These are phyloP conservation scores for Agrotis exclamationis DNA, from an alignment of 2,888 invertebrate species.

Conservation along the genomic window DNA sequence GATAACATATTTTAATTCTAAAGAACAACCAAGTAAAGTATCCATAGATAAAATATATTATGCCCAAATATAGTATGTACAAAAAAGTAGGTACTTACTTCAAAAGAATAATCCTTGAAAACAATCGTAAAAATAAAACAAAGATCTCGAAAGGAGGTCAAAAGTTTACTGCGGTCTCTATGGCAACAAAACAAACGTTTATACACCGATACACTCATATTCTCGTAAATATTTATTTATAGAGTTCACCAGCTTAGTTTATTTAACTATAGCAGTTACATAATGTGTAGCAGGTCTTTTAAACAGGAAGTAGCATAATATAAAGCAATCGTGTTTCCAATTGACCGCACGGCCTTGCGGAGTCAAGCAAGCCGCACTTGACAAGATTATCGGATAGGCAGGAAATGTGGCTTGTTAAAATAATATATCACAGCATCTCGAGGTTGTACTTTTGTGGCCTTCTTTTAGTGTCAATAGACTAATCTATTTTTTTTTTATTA, in stretches of 20 bases:
- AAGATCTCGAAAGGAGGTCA: slow-evolving; percentile 42
- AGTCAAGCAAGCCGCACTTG: slow-evolving; percentile 20
- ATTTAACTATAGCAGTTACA: slow-evolving; percentile 43
- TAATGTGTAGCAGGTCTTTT: slow-evolving; percentile 38
- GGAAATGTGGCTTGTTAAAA: slow-evolving; percentile 29
- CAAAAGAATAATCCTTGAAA: background rate
- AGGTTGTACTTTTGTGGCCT: slow-evolving; percentile 13
- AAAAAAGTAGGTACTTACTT: background rate
- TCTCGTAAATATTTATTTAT: slow-evolving; percentile 19
- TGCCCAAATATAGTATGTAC: background rate
- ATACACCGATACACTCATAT: background rate
- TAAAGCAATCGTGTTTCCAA: slow-evolving; percentile 48
- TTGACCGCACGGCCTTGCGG: slow-evolving; percentile 61
- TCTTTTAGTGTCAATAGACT: background rate
- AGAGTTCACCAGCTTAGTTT: slow-evolving; percentile 25
- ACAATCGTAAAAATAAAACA: slow-evolving; percentile 14
- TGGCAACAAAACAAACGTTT: slow-evolving; percentile 28
- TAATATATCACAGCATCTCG: slow-evolving; percentile 27
- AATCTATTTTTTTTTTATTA: background rate
- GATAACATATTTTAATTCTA: background rate
- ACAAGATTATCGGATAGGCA: slow-evolving; percentile 38
- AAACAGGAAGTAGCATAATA: slow-evolving; percentile 56
- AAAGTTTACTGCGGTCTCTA: slow-evolving; percentile 16
- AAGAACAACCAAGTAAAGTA: background rate
- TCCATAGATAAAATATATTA: background rate